phyloP scores from a whole-genome alignment of 2,113 vertebrate genomes.

The Hypanus sabinus region DNA sequence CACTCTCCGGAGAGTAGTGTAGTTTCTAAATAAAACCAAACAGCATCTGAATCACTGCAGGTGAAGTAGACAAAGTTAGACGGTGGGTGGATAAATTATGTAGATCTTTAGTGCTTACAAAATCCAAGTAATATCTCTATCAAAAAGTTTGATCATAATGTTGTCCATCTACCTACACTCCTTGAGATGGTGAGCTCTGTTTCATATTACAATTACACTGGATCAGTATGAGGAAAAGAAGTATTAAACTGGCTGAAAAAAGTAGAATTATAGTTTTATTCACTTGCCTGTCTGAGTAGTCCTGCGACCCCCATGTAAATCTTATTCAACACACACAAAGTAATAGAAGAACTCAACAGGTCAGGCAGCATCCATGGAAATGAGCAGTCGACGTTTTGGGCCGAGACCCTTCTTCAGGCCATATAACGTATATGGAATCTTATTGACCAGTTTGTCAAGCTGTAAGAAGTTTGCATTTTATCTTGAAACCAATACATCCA shows the following conservation, averaged over 20 bases:
- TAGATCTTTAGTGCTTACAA: conserved; percentile 18
- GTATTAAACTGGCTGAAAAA: neutral
- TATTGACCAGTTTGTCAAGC: neutral
- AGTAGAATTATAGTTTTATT: neutral
- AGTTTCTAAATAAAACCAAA: neutral
- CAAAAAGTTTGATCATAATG: conserved; percentile 34
- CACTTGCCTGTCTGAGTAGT: neutral
- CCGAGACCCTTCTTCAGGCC: too few relatives aligned
- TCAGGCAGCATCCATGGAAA: too few relatives aligned
- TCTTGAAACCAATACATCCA: neutral
- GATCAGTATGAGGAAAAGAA: neutral
- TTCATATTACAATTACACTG: neutral
- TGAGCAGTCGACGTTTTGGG: too few relatives aligned
- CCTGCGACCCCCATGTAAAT: neutral
- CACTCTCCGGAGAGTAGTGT: neutral
- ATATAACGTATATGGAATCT: neutral
- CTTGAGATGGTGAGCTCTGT: neutral
- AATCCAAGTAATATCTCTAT: conserved; percentile 26
- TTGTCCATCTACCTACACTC: conserved; percentile 30
- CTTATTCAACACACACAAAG: too few relatives aligned
- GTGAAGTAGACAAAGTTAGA: neutral
- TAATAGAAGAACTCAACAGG: too few relatives aligned
- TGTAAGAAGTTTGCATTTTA: neutral
- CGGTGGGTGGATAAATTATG: conserved; percentile 15
- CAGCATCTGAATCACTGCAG: conserved; percentile 15